Conservation (phyloP, 2,113 vertebrate species). For the Mystacornis crossleyi region DNA sequence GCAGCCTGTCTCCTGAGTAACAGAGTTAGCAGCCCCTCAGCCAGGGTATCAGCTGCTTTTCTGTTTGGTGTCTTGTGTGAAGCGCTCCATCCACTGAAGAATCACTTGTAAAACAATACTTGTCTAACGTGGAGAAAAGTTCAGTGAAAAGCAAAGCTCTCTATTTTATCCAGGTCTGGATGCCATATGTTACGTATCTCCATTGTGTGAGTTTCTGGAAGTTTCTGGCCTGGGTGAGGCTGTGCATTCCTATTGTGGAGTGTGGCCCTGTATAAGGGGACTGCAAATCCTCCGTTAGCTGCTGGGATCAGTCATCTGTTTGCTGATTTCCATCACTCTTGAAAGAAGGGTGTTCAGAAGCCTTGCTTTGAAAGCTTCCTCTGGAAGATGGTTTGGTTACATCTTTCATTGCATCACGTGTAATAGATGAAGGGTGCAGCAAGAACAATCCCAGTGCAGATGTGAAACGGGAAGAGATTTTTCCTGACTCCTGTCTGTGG, state of each 20-base stretch:
- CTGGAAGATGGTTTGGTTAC: not conserved
- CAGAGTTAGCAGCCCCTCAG: not conserved
- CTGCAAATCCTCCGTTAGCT: fast-evolving
- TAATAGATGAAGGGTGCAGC: not conserved
- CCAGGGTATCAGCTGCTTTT: not conserved
- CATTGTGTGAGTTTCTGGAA: not conserved
- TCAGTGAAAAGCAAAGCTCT: not conserved
- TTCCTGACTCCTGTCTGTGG: not conserved
- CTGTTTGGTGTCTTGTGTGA: fast-evolving
- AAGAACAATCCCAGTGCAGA: not conserved
- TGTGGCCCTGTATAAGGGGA: fast-evolving
- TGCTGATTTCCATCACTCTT: not conserved
- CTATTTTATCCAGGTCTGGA: not conserved
- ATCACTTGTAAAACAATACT: not conserved
- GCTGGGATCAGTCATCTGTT: not conserved
- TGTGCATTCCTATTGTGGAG: not conserved
- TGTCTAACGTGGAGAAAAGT: not conserved
- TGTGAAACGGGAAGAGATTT: not conserved
- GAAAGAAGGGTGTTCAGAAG: not conserved
- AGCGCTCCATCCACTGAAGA: not conserved
- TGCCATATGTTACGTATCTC: fast-evolving
- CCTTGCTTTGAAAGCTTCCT: not conserved
- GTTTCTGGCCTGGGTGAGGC: not conserved
- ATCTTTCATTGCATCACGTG: fast-evolving
- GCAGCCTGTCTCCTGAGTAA: not conserved